Evolutionary conservation across 2,888 invertebrate genomes (phyloP).

Genomic region (Steinernema hermaphroditum): DNA sequence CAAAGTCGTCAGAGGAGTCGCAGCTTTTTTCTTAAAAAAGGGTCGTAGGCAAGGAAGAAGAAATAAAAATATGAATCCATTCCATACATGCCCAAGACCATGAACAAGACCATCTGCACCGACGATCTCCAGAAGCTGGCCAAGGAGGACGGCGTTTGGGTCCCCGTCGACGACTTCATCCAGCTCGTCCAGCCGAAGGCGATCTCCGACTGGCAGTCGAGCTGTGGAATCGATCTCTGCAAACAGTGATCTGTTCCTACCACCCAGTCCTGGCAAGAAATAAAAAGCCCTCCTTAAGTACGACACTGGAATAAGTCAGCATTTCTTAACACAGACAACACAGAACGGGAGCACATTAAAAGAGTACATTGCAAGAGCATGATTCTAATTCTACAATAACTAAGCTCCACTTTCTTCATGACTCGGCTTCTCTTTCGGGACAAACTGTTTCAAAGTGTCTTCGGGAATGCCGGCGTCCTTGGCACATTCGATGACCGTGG

Average conservation of each 20-base stretch:
- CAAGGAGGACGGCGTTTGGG: no score
- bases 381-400: not conserved
- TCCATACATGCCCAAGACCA: not conserved
- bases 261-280: no score
- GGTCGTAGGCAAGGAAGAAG: not conserved
- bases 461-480: not conserved
- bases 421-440: not conserved
- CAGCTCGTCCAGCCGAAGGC: not conserved
- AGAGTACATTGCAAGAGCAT: not conserved
- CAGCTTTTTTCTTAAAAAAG: no score
- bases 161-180: slow-evolving; percentile 10
- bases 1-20: no score
- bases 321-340: no score
- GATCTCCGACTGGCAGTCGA: slow-evolving; percentile 6
- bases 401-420: not conserved
- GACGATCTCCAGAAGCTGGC: not conserved
- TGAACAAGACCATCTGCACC: not conserved
- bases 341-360: no score
- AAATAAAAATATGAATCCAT: no score
- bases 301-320: no score
- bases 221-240: no score
- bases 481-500: not conserved
- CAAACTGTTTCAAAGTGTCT: not conserved
- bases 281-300: no score
- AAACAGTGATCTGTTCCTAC: no score